phyloP scores from a whole-genome alignment of 2,888 invertebrate species.

The Limnephilus marmoratus region DNA sequence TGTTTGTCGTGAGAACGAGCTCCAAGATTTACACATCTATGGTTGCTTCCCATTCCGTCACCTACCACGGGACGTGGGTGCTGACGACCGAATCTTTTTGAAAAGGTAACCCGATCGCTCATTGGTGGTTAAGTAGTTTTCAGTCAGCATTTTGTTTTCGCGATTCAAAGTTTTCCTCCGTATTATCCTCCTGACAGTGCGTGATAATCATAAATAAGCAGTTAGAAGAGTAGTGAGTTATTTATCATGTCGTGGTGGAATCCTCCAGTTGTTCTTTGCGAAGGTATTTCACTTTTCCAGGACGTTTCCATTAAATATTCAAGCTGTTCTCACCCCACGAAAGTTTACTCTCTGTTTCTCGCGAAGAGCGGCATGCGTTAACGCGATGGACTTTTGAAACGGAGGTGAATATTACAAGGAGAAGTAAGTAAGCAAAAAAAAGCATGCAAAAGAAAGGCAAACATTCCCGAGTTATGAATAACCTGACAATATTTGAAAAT shows the following conservation, averaged over 20 bases:
- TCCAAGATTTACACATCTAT: too few species aligned
- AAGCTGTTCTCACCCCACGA: neutral
- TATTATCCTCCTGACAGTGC: neutral
- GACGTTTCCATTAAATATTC: constrained; percentile 36
- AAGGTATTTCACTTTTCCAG: constrained; percentile 12
- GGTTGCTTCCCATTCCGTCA: too few species aligned
- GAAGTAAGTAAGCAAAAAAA: neutral
- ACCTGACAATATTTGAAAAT: too few species aligned
- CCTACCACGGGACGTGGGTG: too few species aligned
- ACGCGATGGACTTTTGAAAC: neutral
- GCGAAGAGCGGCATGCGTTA: neutral
- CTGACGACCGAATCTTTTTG: too few species aligned
- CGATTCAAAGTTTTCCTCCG: neutral
- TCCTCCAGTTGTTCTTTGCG: neutral
- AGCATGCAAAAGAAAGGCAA: too few species aligned
- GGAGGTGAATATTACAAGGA: neutral
- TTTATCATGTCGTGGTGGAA: constrained; percentile 14
- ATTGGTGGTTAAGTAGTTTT: neutral
- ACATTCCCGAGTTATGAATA: too few species aligned
- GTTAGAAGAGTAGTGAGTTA: constrained; percentile 31
- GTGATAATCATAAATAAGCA: neutral
- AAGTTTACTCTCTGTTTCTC: neutral
- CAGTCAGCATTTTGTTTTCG: neutral
- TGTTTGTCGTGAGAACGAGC: too few species aligned
- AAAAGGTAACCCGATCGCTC: too few species aligned